These are phyloP conservation scores for Aratinga solstitialis DNA, from an alignment of 2,797 vertebrate genomes.

Conservation along the genomic window DNA sequence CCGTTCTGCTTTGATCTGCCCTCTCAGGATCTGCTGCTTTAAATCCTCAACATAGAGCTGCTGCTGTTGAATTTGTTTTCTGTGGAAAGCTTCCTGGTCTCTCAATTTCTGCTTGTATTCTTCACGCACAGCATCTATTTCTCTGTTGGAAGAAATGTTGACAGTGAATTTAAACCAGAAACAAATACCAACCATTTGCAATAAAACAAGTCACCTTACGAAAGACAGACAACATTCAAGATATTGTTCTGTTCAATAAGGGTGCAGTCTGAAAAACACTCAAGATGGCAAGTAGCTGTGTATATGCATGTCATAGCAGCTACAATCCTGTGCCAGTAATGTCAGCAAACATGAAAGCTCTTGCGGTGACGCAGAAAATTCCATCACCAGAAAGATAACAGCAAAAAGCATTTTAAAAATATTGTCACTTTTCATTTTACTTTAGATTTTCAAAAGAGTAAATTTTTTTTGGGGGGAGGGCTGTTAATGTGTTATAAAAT, in stretches of 20 bases:
- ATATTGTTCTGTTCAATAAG: neutral
- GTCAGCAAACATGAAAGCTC: neutral
- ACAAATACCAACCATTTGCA: neutral
- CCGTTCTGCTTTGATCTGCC: constrained; percentile 82
- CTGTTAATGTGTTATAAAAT: neutral
- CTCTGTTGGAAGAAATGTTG: constrained; percentile 66
- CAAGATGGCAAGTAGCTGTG: neutral
- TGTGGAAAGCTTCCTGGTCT: constrained; percentile 68
- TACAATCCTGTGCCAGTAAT: neutral
- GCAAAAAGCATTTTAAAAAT: neutral
- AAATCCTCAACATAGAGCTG: constrained; percentile 83
- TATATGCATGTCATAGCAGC: neutral
- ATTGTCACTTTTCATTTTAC: neutral
- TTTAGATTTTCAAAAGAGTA: neutral
- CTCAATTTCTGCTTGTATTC: constrained; percentile 60
- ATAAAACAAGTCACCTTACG: neutral
- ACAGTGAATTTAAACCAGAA: constrained; percentile 28
- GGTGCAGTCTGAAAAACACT: neutral
- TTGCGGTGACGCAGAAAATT: neutral
- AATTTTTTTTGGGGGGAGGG: fast-evolving
- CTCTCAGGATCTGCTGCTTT: constrained; percentile 83
- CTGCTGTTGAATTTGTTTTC: constrained; percentile 81
- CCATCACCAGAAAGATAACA: neutral
- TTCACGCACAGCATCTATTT: constrained; percentile 61
- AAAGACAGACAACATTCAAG: neutral